These are phyloP conservation scores for Loxodonta africana DNA, from an alignment of 2,113 vertebrate genomes.

Conservation along the genomic window DNA sequence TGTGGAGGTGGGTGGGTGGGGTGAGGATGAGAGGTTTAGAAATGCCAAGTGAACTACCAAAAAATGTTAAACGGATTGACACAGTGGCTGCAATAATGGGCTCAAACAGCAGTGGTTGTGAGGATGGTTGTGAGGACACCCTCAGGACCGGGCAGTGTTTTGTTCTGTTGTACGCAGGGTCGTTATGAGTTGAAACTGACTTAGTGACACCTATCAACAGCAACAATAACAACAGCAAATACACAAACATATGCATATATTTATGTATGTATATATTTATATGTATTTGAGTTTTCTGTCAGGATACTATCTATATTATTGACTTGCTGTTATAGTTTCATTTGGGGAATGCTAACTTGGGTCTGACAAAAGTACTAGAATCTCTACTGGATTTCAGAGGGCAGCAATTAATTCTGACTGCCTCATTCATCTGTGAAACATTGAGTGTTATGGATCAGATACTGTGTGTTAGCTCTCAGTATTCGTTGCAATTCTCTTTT, in stretches of 20 bases:
- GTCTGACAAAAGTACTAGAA: background rate
- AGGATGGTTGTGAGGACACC: too few relatives aligned
- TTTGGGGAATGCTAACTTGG: background rate
- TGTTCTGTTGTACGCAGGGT: background rate
- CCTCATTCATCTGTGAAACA: background rate
- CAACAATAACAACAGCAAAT: too few relatives aligned
- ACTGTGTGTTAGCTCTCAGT: background rate
- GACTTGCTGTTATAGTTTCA: background rate
- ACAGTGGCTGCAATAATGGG: too few relatives aligned
- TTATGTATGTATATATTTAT: background rate
- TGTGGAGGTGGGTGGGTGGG: background rate
- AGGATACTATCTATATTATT: background rate
- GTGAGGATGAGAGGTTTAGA: background rate
- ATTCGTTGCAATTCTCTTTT: background rate
- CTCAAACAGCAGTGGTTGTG: too few relatives aligned
- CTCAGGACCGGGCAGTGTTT: background rate
- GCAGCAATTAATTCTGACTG: background rate
- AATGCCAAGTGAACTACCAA: background rate
- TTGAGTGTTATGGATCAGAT: background rate
- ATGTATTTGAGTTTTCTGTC: background rate
- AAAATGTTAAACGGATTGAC: background rate
- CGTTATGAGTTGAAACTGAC: too few relatives aligned
- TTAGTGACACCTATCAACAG: too few relatives aligned
- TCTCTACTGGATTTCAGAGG: background rate
- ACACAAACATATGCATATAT: background rate